Evolutionary conservation across 1,140 invertebrate species (phyloP), one percentile per base, ranked within the genome.

Genomic region (Scaptomyza montana): DNA sequence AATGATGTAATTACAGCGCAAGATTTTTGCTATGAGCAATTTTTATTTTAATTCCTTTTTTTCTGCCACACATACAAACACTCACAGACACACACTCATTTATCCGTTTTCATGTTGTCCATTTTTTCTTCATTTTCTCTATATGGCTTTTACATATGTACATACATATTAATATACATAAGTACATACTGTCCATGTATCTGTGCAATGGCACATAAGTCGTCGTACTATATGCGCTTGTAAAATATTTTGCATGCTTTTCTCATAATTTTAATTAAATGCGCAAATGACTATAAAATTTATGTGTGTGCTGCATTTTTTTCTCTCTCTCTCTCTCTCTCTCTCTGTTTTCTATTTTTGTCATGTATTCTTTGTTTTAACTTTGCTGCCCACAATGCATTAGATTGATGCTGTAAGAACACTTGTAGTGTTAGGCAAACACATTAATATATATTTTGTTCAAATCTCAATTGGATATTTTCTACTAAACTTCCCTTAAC

Each of bases 1-100:
- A 89, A 89, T 89, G 84, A 89, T 89, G 84, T 89, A 89, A 89
- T 89, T 89, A 89, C 84, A 89, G 84, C 84, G 79, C 84, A 89
- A 89, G 84, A 89, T 89, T 89, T 89, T 89, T 89, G 85, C 84
- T 89, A 89, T 89, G 80, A 89, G 84, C 77, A 77, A 89, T 89
- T 89, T 89, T 89, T 89, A 89, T 89, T 89, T 89, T 89, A 89
- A 89, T 89, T 89, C 87, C 79, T 80, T 74, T 76, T 79, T 74
- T 76, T 41, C 25, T 33, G 28, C 62, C 16, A 10, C 36, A 21
- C 54, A 39, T 50, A 16, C 50, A 33, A 33, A 49, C 51, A 7
- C 62, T 19, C 16, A 41, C n/a, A n/a, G n/a, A n/a, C 69, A 13
- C 36, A 39, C 43, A 53, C 67, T 53, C 74, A 78, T 73, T 86